phyloP scores from a whole-genome alignment of 2,888 invertebrate species.

The Cephus runcator region DNA sequence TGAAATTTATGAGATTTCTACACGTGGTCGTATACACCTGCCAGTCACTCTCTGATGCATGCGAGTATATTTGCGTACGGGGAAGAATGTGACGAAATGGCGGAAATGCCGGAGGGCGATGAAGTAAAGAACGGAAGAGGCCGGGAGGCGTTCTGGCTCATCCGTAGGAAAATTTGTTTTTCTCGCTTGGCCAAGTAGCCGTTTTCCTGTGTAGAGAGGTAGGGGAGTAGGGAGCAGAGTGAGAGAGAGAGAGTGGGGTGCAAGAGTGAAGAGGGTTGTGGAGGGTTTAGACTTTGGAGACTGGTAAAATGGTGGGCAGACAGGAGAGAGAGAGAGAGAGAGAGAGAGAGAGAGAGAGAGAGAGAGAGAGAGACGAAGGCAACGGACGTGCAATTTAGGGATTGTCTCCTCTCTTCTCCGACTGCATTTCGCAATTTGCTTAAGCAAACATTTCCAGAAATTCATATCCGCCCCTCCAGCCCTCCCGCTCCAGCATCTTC shows the following conservation, averaged over 20 bases:
- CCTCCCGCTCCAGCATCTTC: neutral
- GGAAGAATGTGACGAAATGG: neutral
- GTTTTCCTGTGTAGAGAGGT: neutral
- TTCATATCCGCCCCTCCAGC: constrained; percentile 46
- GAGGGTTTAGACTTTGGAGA: too few species aligned
- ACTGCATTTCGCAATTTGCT: constrained; percentile 48
- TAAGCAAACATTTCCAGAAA: constrained; percentile 52
- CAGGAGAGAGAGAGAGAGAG: too few species aligned
- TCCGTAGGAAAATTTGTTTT: constrained; percentile 27
- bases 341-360: too few species aligned
- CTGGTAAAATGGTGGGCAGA: too few species aligned
- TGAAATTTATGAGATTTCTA: too few species aligned
- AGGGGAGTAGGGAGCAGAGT: too few species aligned
- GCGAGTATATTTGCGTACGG: neutral
- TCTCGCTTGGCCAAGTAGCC: constrained; percentile 14
- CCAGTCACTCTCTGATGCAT: neutral
- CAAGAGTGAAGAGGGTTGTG: too few species aligned
- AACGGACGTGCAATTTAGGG: constrained; percentile 23
- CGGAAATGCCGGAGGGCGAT: constrained; percentile 13
- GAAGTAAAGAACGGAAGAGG: constrained; percentile 13
- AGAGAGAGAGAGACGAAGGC: neutral
- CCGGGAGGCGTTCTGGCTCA: constrained; percentile 4
- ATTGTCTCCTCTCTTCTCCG: constrained; percentile 18
- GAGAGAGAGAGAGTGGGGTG: neutral
- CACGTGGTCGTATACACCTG: neutral